Percentiles rank a stretch among this genome's conserved stretches.
Conservation (phyloP, 2,113 vertebrate species). For the Sterna hirundo region DNA sequence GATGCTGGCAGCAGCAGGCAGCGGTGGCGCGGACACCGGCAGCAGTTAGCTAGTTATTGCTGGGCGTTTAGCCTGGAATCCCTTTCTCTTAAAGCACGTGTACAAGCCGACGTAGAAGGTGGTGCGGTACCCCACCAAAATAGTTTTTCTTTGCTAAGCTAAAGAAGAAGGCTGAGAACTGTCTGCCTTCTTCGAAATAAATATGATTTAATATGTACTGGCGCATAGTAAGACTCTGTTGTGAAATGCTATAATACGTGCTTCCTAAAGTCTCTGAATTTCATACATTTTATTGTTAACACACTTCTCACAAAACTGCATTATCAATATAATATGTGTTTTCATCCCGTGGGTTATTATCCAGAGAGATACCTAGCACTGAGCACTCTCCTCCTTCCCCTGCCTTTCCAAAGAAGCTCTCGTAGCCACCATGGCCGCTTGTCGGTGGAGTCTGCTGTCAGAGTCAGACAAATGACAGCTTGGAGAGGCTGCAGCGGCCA, state of each 20-base stretch:
- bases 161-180: background rate
- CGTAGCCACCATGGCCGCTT: background rate
- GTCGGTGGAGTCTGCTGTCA: slow-evolving; percentile 38
- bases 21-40: background rate
- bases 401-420: background rate
- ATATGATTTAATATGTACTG: background rate
- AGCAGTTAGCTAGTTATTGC: background rate
- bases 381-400: background rate
- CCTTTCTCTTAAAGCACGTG: background rate
- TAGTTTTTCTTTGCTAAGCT: background rate
- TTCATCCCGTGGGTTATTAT: background rate
- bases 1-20: background rate
- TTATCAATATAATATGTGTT: background rate
- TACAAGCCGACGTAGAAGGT: background rate
- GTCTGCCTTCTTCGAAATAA: background rate
- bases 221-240: background rate
- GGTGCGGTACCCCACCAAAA: background rate
- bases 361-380: background rate
- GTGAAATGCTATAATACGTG: background rate
- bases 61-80: background rate
- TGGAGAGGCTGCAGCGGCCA: slow-evolving; percentile 60
- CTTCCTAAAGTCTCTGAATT: background rate
- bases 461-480: slow-evolving; percentile 66
- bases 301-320: background rate
- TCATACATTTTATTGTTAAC: background rate